A percentile compares a stretch with the other conserved stretches of the same genome.
phyloP scores from a whole-genome alignment of 2,888 invertebrate species.

The Drepana falcataria region DNA sequence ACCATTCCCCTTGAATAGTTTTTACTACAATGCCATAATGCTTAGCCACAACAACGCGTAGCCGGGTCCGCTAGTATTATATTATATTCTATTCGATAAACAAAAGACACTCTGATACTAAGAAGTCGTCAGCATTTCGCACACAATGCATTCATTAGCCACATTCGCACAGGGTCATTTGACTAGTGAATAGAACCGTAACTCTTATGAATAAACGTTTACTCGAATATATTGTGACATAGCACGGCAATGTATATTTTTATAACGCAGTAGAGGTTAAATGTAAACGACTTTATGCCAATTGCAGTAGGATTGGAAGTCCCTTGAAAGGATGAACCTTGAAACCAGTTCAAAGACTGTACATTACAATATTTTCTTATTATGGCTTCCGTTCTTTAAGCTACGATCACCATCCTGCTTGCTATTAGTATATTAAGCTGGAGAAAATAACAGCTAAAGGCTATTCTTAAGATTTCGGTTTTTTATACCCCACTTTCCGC shows the following conservation, averaged over 20 bases:
- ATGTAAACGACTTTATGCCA: not conserved
- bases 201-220: slow-evolving; percentile 25
- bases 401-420: not conserved
- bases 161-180: not conserved
- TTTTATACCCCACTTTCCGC: no score
- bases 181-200: slow-evolving; percentile 10
- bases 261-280: slow-evolving; percentile 4
- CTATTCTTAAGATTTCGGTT: no score
- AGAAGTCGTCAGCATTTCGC: no score
- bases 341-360: not conserved
- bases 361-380: slow-evolving; percentile 21
- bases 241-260: slow-evolving; percentile 16
- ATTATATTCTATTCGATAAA: no score
- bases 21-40: no score
- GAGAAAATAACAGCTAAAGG: no score
- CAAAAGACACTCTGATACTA: no score
- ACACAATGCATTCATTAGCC: no score
- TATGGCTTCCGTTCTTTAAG: slow-evolving; percentile 17
- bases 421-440: not conserved
- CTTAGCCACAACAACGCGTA: no score
- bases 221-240: slow-evolving; percentile 14
- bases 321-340: not conserved
- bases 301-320: not conserved
- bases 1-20: no score
- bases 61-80: no score